These are phyloP conservation scores for Myotis pilosus DNA, from an alignment of 2,797 vertebrate species.

Conservation along the genomic window DNA sequence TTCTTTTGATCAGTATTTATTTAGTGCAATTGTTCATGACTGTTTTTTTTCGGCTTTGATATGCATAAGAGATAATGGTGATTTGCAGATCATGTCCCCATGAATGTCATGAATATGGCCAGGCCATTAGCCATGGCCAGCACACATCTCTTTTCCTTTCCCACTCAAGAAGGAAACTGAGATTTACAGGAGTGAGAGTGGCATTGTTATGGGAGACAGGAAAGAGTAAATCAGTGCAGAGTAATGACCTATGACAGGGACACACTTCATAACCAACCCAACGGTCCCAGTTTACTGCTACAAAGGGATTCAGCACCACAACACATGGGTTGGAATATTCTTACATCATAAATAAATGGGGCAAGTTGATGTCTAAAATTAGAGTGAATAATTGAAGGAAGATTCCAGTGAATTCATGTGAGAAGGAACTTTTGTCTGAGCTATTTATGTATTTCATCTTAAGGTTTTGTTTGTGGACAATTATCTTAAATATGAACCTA, in stretches of 20 bases:
- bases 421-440: not conserved
- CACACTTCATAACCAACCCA: not conserved
- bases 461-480: constrained; percentile 5
- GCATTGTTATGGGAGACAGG: not conserved
- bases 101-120: not conserved
- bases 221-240: not conserved
- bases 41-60: not conserved
- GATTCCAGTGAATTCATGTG: not conserved
- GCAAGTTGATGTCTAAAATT: not conserved
- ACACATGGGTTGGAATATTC: not conserved
- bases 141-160: not conserved
- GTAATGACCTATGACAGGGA: not conserved
- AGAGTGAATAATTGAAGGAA: not conserved
- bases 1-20: not conserved
- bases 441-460: not conserved
- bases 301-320: not conserved
- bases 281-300: not conserved
- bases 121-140: not conserved
- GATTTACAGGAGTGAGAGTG: not conserved
- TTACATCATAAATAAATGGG: not conserved
- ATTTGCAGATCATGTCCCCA: not conserved
- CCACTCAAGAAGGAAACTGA: not conserved
- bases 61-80: not conserved
- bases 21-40: not conserved
- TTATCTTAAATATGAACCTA: constrained; percentile 5